Percentiles rank a stretch among this genome's conserved stretches.
Evolutionary conservation across 2,888 invertebrate species (phyloP).

Genomic region (Watsonalla cultraria): DNA sequence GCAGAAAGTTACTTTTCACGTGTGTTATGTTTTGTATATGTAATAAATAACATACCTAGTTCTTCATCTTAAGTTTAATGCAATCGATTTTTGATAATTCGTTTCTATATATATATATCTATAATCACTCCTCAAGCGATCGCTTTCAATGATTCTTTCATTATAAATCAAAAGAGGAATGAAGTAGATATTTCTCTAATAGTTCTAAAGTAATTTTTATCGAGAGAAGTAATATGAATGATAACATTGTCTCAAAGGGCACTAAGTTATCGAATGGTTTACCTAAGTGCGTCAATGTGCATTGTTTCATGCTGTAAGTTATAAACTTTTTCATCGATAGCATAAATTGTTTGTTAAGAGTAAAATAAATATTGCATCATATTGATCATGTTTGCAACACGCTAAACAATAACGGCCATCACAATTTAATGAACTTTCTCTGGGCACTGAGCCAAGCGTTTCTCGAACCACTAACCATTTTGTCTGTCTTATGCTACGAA

Average conservation of each 20-base stretch:
- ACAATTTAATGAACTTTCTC: too few species aligned
- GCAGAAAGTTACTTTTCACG: too few species aligned
- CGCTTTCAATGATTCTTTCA: background rate
- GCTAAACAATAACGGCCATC: too few species aligned
- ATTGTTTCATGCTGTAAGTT: slow-evolving; percentile 8
- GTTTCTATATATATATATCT: too few species aligned
- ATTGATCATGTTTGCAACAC: too few species aligned
- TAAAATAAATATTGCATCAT: background rate
- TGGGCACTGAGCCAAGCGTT: too few species aligned
- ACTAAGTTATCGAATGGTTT: slow-evolving; percentile 31
- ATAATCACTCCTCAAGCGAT: background rate
- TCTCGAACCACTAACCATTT: too few species aligned
- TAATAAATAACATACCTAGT: too few species aligned
- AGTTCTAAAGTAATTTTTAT: slow-evolving; percentile 21
- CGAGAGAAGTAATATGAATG: slow-evolving; percentile 20
- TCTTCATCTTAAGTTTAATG: too few species aligned
- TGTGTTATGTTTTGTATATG: too few species aligned
- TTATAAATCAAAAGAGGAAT: background rate
- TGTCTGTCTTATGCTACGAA: too few species aligned
- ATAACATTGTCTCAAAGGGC: slow-evolving; percentile 49
- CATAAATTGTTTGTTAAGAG: background rate
- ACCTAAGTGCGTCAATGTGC: slow-evolving; percentile 36
- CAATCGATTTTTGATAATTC: too few species aligned
- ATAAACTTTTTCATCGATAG: background rate
- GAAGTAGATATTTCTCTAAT: background rate